These are phyloP conservation scores for Circaetus cinerascens DNA, from an alignment of 2,113 vertebrate genomes.

Conservation along the genomic window DNA sequence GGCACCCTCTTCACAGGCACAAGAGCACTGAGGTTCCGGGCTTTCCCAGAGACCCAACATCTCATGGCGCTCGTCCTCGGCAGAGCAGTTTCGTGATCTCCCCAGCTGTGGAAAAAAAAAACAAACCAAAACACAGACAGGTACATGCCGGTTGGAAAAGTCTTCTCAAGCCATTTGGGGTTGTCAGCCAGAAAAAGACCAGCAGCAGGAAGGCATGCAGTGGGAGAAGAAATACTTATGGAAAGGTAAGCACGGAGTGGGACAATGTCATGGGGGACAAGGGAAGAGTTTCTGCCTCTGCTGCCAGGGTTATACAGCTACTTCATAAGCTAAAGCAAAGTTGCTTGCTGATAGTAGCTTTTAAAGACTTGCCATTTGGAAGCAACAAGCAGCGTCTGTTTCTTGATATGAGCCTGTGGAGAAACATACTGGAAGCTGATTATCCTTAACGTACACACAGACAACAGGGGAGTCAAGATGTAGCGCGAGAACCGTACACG, in stretches of 20 bases:
- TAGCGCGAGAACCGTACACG: accelerated
- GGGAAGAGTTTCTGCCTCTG: not conserved
- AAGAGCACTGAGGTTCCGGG: too few species aligned
- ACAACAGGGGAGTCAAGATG: not conserved
- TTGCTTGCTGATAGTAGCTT: not conserved
- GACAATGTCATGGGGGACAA: not conserved
- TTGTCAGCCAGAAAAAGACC: not conserved
- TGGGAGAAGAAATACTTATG: accelerated
- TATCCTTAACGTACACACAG: not conserved
- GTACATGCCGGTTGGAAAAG: accelerated
- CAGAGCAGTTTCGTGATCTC: too few species aligned
- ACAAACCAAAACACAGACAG: not conserved
- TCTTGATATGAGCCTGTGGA: not conserved
- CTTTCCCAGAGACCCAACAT: too few species aligned
- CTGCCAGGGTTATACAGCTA: not conserved
- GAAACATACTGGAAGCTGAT: not conserved
- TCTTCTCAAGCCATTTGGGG: not conserved
- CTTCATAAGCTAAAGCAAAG: not conserved
- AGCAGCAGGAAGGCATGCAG: not conserved
- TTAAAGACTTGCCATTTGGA: not conserved
- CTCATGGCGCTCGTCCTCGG: too few species aligned
- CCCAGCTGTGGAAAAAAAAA: too few species aligned
- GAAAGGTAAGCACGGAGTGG: not conserved
- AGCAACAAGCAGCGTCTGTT: not conserved
- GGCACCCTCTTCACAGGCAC: too few species aligned